Evolutionary conservation across 1,140 invertebrate species (phyloP), one percentile per base, ranked within the genome.

Genomic region (Helicoverpa zea): DNA sequence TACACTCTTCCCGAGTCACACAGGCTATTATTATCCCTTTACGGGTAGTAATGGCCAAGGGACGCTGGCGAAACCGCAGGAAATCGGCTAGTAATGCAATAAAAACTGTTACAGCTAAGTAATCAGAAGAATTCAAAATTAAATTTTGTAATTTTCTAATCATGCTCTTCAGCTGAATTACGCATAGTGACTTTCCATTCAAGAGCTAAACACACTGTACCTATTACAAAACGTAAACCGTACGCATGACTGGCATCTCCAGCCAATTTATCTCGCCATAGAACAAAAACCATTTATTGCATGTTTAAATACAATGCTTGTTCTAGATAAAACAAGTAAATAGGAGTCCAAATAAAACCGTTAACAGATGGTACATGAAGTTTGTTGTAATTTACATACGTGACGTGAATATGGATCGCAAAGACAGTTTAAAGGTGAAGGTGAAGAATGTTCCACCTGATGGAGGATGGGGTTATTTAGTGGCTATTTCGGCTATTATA

Each of bases 401-500:
- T 30, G 29, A 30, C 18, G 29, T 13, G 10, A 72, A 30, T 18
- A 13, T 29, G 12, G 68, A 54, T 10, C 7, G n/a, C 7, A 72
- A 54, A 14, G 16, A 51, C 5, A 29, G 12, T 72, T 54, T 14
- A 2, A 51, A 72, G 49, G 30, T 72, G 68, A n/a, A 30, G 68
- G 47, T 5, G 0, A 87, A 81, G 72, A 87, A 86, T 2, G 87
- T 90, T 7, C 81, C 93, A 0, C 93, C 93, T 0, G 92, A 94
- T 73, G 92, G 92, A 18, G 92, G 92, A 0, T 94, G 87, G 86
- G 93, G 93, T 16, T 93, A 93, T 73, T 51, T 90, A 30, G 88
- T 92, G 58, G 88, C 85, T 75, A 56, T 93, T 14, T 87, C 87
- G 1, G 78, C 82, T 52, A 86, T 87, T 11, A 79, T 94, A 16